Conservation (phyloP, 2,888 invertebrate genomes). For the Ecliptopera silaceata region DNA sequence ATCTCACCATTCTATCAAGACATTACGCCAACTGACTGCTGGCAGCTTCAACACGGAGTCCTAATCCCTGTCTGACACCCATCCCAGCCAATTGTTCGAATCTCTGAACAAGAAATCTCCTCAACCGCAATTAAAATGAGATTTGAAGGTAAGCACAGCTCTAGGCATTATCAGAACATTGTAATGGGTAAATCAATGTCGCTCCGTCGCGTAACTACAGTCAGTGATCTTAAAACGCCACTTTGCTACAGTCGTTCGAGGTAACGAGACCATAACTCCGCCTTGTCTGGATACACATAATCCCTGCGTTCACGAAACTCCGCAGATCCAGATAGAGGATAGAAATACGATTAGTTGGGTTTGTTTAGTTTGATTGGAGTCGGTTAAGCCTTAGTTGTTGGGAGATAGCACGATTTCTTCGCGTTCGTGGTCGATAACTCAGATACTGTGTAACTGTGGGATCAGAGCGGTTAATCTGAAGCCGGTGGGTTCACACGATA, state of each 20-base stretch:
- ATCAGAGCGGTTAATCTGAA: slow-evolving; percentile 74
- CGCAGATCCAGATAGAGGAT: slow-evolving; percentile 70
- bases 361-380: slow-evolving; percentile 82
- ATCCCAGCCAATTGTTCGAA: slow-evolving; percentile 26
- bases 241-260: slow-evolving; percentile 66
- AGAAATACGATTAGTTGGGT: slow-evolving; percentile 77
- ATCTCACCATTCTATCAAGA: not conserved
- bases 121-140: slow-evolving; percentile 39
- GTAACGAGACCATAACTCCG: slow-evolving; percentile 76
- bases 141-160: slow-evolving; percentile 38
- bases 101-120: slow-evolving; percentile 29
- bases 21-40: slow-evolving; percentile 8
- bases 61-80: slow-evolving; percentile 19
- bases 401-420: slow-evolving; percentile 80
- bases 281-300: slow-evolving; percentile 71
- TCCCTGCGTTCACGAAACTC: slow-evolving; percentile 71
- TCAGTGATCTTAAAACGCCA: slow-evolving; percentile 55
- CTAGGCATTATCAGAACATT: slow-evolving; percentile 49
- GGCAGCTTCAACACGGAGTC: slow-evolving; percentile 15
- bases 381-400: slow-evolving; percentile 74
- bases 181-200: slow-evolving; percentile 50
- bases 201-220: slow-evolving; percentile 44
- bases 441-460: slow-evolving; percentile 69
- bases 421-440: slow-evolving; percentile 77
- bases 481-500: slow-evolving; percentile 74